phyloP scores from a whole-genome alignment of 2,113 vertebrate genomes.

The Protobothrops mucrosquamatus region DNA sequence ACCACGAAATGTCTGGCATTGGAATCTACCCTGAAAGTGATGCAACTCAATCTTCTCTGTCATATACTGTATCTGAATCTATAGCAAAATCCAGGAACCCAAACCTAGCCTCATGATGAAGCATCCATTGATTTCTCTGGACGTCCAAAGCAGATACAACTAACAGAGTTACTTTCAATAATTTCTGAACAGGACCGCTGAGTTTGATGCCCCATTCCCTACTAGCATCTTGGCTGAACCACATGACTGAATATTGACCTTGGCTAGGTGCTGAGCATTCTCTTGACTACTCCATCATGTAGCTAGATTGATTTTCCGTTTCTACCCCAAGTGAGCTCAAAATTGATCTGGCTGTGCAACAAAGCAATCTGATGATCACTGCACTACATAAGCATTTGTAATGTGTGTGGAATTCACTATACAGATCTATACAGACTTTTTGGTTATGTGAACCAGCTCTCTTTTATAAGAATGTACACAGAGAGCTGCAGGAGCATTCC shows the following conservation, averaged over 20 bases:
- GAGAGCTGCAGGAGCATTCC: background rate
- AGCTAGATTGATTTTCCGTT: background rate
- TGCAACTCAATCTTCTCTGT: background rate
- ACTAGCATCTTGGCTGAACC: background rate
- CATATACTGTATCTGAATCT: background rate
- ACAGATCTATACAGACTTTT: background rate
- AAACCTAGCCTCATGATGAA: background rate
- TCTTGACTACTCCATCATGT: background rate
- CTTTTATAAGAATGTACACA: background rate
- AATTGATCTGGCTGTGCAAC: conserved; percentile 1
- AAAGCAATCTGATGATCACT: background rate
- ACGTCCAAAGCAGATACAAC: background rate
- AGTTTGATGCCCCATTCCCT: background rate
- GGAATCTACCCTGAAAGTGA: background rate
- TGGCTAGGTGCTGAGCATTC: background rate
- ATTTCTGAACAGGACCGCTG: background rate
- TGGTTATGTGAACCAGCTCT: background rate
- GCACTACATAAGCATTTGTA: background rate
- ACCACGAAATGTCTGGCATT: background rate
- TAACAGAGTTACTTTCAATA: background rate
- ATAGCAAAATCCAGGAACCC: background rate
- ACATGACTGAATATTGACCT: background rate
- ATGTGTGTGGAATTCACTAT: background rate
- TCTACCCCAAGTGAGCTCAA: background rate
- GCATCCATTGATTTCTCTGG: background rate